Evolutionary conservation across 2,113 vertebrate species (phyloP).

Genomic region (Ceyx margarethae): DNA sequence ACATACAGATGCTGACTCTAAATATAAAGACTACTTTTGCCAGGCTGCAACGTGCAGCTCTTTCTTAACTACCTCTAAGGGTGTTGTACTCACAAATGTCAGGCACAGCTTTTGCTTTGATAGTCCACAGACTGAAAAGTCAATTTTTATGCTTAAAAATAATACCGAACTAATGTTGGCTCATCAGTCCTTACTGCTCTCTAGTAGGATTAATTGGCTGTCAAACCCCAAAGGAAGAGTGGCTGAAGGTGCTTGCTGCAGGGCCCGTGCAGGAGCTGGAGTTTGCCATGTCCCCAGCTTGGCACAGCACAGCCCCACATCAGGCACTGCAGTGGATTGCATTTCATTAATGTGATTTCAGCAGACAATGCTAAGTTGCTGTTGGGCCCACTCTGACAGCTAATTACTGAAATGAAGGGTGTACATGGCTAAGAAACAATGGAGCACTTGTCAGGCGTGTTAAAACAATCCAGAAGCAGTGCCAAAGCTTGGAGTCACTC

Average conservation of each 20-base stretch:
- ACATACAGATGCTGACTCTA: background rate
- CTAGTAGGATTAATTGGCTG: slow-evolving; percentile 90
- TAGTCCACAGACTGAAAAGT: slow-evolving; percentile 64
- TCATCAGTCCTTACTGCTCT: slow-evolving; percentile 72
- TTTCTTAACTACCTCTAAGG: slow-evolving; percentile 55
- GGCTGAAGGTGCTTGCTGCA: slow-evolving; percentile 87
- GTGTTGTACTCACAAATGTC: slow-evolving; percentile 53
- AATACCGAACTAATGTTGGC: slow-evolving; percentile 5
- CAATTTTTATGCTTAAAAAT: slow-evolving; percentile 30
- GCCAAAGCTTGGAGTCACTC: slow-evolving; percentile 18
- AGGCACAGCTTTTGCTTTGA: slow-evolving; percentile 48
- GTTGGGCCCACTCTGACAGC: slow-evolving; percentile 92
- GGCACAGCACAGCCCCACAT: too few relatives aligned
- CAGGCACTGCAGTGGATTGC: slow-evolving; percentile 73
- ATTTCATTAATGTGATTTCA: slow-evolving; percentile 99
- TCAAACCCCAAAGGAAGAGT: slow-evolving; percentile 90
- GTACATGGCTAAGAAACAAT: slow-evolving; percentile 91
- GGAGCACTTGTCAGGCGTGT: slow-evolving; percentile 76
- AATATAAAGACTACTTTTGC: background rate
- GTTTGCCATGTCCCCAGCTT: slow-evolving; percentile 77
- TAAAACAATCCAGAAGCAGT: slow-evolving; percentile 51
- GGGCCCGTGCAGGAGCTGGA: slow-evolving; percentile 74
- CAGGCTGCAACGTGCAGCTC: slow-evolving; percentile 16
- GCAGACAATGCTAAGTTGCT: slow-evolving; percentile 94
- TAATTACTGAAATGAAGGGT: slow-evolving; percentile 98